phyloP scores from a whole-genome alignment of 1,140 invertebrate genomes.

The Teleogryllus occipitalis region DNA sequence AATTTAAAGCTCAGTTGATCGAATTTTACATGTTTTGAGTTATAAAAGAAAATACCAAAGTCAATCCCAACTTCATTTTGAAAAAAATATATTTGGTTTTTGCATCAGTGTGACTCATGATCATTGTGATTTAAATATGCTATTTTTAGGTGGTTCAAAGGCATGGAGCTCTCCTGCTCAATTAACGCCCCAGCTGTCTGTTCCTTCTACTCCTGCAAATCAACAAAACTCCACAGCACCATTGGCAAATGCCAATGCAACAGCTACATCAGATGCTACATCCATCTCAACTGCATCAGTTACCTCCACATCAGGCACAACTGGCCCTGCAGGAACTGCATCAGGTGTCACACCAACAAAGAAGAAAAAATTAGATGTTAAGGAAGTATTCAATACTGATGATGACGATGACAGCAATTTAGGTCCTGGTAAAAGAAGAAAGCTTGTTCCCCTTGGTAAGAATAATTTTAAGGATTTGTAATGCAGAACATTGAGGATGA shows the following conservation, averaged over 20 bases:
- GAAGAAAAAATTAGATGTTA: conserved; percentile 71
- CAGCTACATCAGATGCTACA: background rate
- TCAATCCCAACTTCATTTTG: too few relatives aligned
- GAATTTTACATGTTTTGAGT: too few relatives aligned
- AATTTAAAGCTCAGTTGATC: too few relatives aligned
- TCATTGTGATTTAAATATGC: background rate
- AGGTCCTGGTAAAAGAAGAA: conserved; percentile 59
- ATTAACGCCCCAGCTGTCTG: conserved; percentile 14
- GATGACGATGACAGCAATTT: conserved; percentile 57
- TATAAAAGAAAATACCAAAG: too few relatives aligned
- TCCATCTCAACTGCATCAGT: background rate
- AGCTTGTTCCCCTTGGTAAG: conserved; percentile 71
- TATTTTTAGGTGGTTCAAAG: conserved; percentile 9
- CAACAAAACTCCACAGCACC: background rate
- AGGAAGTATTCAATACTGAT: conserved; percentile 85
- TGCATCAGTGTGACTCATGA: too few relatives aligned
- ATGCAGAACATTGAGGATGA: too few relatives aligned
- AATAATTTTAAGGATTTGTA: background rate
- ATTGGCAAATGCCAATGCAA: background rate
- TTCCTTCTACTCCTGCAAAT: conserved; percentile 12
- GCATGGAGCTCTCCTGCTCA: conserved; percentile 23
- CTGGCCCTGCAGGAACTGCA: background rate
- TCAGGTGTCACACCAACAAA: conserved; percentile 35
- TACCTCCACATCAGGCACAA: background rate
- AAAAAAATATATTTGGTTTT: too few relatives aligned